phyloP scores from a whole-genome alignment of 2,888 invertebrate genomes.

The Reticulitermes lucifugus region DNA sequence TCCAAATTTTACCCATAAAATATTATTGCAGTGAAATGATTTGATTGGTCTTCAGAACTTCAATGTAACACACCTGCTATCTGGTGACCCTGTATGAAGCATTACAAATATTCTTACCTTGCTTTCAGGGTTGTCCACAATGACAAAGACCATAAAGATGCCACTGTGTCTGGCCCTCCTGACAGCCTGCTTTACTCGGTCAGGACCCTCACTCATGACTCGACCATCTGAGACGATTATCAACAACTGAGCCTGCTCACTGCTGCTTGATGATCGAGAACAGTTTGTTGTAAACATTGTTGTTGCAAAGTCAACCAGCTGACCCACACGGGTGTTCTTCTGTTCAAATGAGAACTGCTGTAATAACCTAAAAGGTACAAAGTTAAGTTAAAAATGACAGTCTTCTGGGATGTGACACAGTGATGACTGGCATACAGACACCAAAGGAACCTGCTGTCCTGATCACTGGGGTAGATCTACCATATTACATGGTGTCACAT shows the following conservation, averaged over 20 bases:
- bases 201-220: constrained; percentile 84
- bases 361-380: constrained; percentile 68
- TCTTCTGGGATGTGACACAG: no score
- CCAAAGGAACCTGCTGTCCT: no score
- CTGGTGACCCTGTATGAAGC: neutral
- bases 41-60: neutral
- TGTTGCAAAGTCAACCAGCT: constrained; percentile 83
- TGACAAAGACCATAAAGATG: constrained; percentile 94
- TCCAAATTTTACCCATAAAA: no score
- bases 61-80: neutral
- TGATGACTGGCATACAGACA: no score
- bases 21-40: no score
- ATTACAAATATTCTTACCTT: constrained; percentile 73
- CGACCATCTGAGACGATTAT: constrained; percentile 96
- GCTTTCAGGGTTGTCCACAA: constrained; percentile 93
- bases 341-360: constrained; percentile 90
- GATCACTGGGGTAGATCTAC: no score
- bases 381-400: no score
- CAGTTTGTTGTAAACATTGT: constrained; percentile 69
- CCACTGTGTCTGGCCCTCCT: constrained; percentile 82
- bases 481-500: no score
- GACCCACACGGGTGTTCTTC: constrained; percentile 87
- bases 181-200: constrained; percentile 81
- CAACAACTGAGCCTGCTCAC: constrained; percentile 83
- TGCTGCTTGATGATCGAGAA: constrained; percentile 65